Percentiles rank a stretch among this genome's conserved stretches.
These are phyloP conservation scores for Adelosebastes latens DNA, from an alignment of 2,797 vertebrate genomes.

Conservation along the genomic window DNA sequence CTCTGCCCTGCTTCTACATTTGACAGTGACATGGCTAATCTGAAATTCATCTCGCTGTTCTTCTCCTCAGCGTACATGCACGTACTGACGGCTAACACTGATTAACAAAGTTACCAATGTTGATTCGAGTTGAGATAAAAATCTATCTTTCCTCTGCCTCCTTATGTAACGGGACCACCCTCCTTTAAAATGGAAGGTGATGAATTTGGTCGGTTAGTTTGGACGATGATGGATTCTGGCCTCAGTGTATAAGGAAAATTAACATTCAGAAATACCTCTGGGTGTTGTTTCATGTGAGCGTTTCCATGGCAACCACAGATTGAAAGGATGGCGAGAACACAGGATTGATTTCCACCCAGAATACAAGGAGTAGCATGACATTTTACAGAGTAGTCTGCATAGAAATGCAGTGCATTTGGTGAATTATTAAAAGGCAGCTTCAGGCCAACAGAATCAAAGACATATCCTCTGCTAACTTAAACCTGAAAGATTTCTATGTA, in stretches of 20 bases:
- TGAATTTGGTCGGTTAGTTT: not conserved
- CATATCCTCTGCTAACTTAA: not conserved
- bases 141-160: not conserved
- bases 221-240: constrained; percentile 49
- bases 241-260: constrained; percentile 21
- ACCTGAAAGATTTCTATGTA: not conserved
- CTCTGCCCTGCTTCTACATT: not conserved
- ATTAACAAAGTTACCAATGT: not conserved
- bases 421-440: constrained; percentile 51
- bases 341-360: constrained; percentile 53
- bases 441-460: not conserved
- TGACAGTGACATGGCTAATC: not conserved
- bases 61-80: not conserved
- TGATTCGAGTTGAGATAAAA: not conserved
- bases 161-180: not conserved
- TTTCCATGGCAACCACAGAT: constrained; percentile 74
- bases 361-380: constrained; percentile 3
- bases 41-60: not conserved
- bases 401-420: not conserved
- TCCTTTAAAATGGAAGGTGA: not conserved
- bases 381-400: constrained; percentile 14
- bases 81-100: not conserved
- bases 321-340: constrained; percentile 28
- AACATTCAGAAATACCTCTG: constrained; percentile 66
- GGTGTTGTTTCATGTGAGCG: constrained; percentile 63